Percentiles rank a stretch among this genome's conserved stretches.
phyloP scores from a whole-genome alignment of 2,797 vertebrate species.

The Silurus lanzhouensis region DNA sequence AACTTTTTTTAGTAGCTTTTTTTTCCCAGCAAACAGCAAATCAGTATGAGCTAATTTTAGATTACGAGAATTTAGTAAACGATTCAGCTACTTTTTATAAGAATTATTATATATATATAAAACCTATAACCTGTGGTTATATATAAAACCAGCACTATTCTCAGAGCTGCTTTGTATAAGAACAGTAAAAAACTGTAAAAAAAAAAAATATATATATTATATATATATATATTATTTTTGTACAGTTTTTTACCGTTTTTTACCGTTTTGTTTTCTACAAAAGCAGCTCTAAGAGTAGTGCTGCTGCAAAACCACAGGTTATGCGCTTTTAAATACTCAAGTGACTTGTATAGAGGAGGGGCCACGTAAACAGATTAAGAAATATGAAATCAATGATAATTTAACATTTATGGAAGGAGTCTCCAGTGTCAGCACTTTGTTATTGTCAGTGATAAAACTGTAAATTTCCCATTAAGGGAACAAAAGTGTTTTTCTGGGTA shows the following conservation, averaged over 20 bases:
- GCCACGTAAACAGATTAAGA: too few species aligned
- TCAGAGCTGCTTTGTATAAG: too few species aligned
- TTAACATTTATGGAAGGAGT: not conserved
- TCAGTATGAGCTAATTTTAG: conserved; percentile 3
- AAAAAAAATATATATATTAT: too few species aligned
- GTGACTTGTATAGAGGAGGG: too few species aligned
- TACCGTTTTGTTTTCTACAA: not conserved
- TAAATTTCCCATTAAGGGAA: not conserved
- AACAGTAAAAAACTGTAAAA: too few species aligned
- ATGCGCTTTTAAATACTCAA: too few species aligned
- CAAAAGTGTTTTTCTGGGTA: too few species aligned
- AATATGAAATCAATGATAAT: not conserved
- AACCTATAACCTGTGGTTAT: too few species aligned
- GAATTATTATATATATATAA: too few species aligned
- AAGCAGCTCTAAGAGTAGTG: not conserved
- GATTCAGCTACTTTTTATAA: too few species aligned
- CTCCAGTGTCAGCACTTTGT: not conserved
- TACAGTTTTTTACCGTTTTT: not conserved
- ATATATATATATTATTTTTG: not conserved
- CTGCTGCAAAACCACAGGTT: not conserved
- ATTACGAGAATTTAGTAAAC: not conserved
- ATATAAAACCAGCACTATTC: too few species aligned
- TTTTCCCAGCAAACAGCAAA: not conserved
- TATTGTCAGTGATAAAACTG: not conserved
- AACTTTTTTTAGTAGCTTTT: not conserved